Percentiles rank a stretch among this genome's conserved stretches.
Evolutionary conservation across 1,140 invertebrate genomes (phyloP).

Genomic region (Tetramorium parvispinum): DNA sequence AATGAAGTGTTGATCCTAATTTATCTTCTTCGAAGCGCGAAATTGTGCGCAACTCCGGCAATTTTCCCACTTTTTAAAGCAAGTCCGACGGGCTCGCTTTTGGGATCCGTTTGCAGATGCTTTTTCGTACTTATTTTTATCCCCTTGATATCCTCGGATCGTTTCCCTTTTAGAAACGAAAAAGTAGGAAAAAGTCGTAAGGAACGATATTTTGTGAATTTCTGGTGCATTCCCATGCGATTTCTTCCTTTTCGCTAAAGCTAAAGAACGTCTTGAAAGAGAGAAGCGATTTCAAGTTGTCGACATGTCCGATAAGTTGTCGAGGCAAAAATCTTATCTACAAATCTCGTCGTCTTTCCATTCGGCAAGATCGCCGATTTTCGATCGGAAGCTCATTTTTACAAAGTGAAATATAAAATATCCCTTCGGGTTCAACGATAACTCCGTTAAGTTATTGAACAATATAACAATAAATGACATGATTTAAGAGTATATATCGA

Average conservation of each 20-base stretch:
- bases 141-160: constrained; percentile 8
- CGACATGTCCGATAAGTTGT: constrained; percentile 34
- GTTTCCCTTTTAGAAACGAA: constrained; percentile 22
- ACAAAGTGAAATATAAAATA: not conserved
- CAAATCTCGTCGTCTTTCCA: constrained; percentile 24
- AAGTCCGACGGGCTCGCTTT: not conserved
- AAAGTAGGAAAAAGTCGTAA: constrained; percentile 9
- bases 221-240: constrained; percentile 28
- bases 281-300: constrained; percentile 36
- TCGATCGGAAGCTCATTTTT: constrained; percentile 7
- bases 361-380: not conserved
- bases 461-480: not conserved
- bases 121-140: constrained; percentile 25
- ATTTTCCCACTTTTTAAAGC: not conserved
- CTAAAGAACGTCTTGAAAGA: constrained; percentile 39
- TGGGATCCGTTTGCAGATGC: not conserved
- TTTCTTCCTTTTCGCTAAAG: constrained; percentile 21
- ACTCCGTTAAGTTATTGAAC: not conserved
- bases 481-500: not conserved
- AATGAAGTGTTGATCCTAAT: constrained; percentile 5
- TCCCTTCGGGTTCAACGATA: not conserved
- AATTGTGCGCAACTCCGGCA: constrained; percentile 3
- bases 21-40: not conserved
- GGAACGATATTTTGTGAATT: constrained; percentile 47
- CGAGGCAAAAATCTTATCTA: constrained; percentile 33